Evolutionary conservation across 2,888 invertebrate genomes (phyloP).

Genomic region (Ryuthela nishihirai): DNA sequence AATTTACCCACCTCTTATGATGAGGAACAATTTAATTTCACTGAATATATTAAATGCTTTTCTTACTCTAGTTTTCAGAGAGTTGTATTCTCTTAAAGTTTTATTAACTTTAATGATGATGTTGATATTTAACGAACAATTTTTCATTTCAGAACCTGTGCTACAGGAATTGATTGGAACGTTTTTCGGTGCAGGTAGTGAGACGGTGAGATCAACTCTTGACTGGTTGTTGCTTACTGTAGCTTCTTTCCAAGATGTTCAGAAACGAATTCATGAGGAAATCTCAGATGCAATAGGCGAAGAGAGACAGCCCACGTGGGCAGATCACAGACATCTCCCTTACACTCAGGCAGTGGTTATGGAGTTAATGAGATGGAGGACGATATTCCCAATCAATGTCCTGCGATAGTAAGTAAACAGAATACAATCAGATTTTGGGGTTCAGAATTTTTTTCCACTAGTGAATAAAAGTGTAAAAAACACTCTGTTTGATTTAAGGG

Average conservation of each 20-base stretch:
- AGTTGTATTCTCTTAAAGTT: no score
- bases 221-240: conserved; percentile 30
- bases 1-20: no score
- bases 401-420: conserved; percentile 25
- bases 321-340: conserved; percentile 22
- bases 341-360: conserved; percentile 31
- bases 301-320: conserved; percentile 11
- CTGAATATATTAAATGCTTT: no score
- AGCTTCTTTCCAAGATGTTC: conserved; percentile 32
- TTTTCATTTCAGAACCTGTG: conserved; percentile 13
- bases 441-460: no score
- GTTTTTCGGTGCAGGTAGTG: conserved; percentile 35
- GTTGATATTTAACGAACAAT: no score
- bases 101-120: no score
- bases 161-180: conserved; percentile 17
- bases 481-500: no score
- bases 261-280: conserved; percentile 27
- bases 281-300: conserved; percentile 26
- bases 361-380: conserved; percentile 31
- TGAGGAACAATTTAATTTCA: no score
- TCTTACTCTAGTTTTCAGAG: no score
- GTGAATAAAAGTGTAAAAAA: no score
- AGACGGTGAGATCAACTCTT: conserved; percentile 19
- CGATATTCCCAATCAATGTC: conserved; percentile 27
- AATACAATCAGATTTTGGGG: no score